phyloP scores from a whole-genome alignment of 1,140 invertebrate genomes.

The Macrobrachium nipponense region DNA sequence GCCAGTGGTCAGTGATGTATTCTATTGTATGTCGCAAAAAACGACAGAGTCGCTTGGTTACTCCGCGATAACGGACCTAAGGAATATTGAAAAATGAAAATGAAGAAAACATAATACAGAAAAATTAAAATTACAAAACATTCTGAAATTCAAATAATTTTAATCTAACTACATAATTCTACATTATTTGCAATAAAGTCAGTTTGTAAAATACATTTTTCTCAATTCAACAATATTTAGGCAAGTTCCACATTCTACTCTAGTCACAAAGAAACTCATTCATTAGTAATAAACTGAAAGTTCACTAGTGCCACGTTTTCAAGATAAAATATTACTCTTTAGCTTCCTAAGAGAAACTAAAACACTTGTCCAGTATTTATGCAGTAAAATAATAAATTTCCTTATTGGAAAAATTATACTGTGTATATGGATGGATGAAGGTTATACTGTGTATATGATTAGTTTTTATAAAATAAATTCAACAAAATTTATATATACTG shows the following conservation, averaged over 20 bases:
- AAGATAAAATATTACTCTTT: neutral
- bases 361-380: neutral
- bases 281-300: neutral
- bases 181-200: no score
- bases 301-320: no score
- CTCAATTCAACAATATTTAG: no score
- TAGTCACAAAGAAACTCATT: neutral
- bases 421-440: no score
- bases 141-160: neutral
- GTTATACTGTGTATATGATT: no score
- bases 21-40: constrained; percentile 77
- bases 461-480: constrained; percentile 54
- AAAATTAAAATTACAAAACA: neutral
- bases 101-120: neutral
- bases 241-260: no score
- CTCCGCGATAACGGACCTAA: constrained; percentile 66
- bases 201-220: no score
- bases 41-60: constrained; percentile 69
- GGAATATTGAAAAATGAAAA: neutral
- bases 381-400: no score
- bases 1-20: constrained; percentile 81
- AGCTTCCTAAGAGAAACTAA: neutral
- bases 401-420: no score
- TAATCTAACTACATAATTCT: no score
- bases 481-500: neutral